Conservation (phyloP, 2,797 vertebrate genomes). For the Eremophila alpestris region DNA sequence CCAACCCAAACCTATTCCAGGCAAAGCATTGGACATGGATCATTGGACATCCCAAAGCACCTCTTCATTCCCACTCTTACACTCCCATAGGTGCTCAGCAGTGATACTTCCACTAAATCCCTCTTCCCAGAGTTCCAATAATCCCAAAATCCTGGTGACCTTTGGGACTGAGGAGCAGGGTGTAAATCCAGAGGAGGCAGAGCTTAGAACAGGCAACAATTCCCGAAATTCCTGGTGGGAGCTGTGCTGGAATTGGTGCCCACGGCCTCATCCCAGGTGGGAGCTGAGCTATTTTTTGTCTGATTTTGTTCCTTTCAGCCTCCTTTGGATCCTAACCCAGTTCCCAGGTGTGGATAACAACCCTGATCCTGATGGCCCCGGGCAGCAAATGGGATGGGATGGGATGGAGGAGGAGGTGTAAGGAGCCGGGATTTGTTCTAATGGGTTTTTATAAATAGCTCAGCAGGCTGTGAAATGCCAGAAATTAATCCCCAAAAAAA, state of each 20-base stretch:
- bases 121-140: neutral
- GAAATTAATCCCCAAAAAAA: neutral
- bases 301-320: neutral
- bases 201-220: neutral
- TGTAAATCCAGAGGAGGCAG: neutral
- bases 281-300: neutral
- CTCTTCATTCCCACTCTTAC: fast-evolving
- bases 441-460: constrained; percentile 33
- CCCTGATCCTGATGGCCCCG: fast-evolving
- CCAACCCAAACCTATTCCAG: neutral
- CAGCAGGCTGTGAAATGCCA: neutral
- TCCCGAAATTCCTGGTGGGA: neutral
- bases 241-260: neutral
- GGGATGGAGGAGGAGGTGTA: neutral
- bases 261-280: neutral
- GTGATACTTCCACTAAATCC: neutral
- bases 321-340: neutral
- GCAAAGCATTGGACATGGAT: neutral
- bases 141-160: neutral
- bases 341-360: constrained; percentile 3
- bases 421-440: neutral
- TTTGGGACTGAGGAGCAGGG: neutral
- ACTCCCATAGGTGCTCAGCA: fast-evolving
- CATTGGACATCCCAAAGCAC: neutral
- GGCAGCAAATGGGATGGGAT: neutral